Conservation (phyloP, 2,113 vertebrate species). For the Phocoena sinus region DNA sequence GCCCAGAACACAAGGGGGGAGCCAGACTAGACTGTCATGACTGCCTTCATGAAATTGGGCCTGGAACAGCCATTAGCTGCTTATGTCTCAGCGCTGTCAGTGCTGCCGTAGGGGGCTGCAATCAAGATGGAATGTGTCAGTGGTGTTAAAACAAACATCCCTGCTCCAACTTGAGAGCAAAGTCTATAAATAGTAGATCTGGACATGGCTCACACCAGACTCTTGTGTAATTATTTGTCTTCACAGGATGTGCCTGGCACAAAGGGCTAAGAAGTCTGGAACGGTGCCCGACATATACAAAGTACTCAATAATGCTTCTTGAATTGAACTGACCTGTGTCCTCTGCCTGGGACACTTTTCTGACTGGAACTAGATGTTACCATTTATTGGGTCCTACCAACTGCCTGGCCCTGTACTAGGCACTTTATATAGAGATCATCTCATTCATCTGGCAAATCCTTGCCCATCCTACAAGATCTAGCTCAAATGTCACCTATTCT, state of each 20-base stretch:
- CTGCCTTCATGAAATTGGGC: background rate
- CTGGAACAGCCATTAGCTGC: background rate
- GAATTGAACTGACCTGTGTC: slow-evolving; percentile 38
- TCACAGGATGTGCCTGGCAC: slow-evolving; percentile 65
- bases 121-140: slow-evolving; percentile 45
- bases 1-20: background rate
- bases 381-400: slow-evolving; percentile 46
- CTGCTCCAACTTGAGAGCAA: slow-evolving; percentile 45
- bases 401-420: slow-evolving; percentile 41
- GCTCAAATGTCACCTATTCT: slow-evolving; percentile 69
- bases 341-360: slow-evolving; percentile 41
- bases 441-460: slow-evolving; percentile 61
- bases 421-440: slow-evolving; percentile 65
- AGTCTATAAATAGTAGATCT: slow-evolving; percentile 67
- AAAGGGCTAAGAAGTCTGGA: slow-evolving; percentile 26
- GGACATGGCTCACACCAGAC: slow-evolving; percentile 46
- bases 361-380: slow-evolving; percentile 39
- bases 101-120: background rate
- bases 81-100: background rate
- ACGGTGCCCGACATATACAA: slow-evolving; percentile 6
- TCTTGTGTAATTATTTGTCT: slow-evolving; percentile 64
- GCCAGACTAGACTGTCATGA: background rate
- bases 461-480: slow-evolving; percentile 64
- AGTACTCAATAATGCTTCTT: slow-evolving; percentile 55
- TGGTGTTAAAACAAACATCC: slow-evolving; percentile 57